Evolutionary conservation across 2,797 vertebrate species (phyloP).

Genomic region (Psittacula echo): DNA sequence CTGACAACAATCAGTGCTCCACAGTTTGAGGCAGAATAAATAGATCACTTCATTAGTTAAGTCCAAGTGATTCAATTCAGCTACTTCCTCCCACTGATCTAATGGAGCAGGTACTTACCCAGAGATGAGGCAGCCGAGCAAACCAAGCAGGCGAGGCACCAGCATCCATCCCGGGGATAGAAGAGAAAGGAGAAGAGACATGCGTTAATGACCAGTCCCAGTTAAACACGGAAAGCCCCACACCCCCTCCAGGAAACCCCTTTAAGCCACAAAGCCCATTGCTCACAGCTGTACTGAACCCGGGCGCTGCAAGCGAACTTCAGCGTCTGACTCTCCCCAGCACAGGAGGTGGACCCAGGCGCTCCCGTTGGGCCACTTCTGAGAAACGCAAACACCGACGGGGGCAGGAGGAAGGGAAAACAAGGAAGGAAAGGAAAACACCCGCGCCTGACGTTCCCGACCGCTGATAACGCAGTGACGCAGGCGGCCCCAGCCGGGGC

Average conservation of each 20-base stretch:
- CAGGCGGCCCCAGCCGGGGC: background rate
- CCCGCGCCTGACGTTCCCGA: background rate
- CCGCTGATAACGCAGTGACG: background rate
- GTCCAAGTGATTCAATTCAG: background rate
- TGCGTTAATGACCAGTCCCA: slow-evolving; percentile 36
- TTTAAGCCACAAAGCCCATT: background rate
- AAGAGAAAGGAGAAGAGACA: slow-evolving; percentile 27
- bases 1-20: background rate
- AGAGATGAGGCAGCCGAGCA: background rate
- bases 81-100: background rate
- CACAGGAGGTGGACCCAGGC: background rate
- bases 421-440: no score
- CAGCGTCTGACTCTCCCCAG: background rate
- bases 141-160: background rate
- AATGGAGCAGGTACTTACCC: slow-evolving; percentile 54
- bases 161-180: background rate
- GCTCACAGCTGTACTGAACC: background rate
- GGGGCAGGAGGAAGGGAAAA: background rate
- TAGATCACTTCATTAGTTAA: background rate
- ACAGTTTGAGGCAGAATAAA: background rate
- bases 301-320: background rate
- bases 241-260: background rate
- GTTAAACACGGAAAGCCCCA: background rate
- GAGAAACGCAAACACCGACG: background rate
- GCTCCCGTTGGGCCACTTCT: background rate